phyloP scores from a whole-genome alignment of 2,888 invertebrate species.

The Antitype chi region DNA sequence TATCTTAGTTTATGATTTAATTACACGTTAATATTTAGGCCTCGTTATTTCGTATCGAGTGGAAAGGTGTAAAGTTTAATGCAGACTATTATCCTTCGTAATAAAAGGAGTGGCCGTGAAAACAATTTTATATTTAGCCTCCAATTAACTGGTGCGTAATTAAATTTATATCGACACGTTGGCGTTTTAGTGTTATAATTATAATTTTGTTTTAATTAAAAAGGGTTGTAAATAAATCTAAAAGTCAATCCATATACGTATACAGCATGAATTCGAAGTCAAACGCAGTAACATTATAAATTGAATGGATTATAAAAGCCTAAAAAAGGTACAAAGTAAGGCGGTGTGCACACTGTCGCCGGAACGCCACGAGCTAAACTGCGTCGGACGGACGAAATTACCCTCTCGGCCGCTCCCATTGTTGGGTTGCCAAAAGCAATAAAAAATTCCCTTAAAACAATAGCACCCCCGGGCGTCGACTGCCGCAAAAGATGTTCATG shows the following conservation, averaged over 20 bases:
- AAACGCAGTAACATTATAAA: conserved; percentile 68
- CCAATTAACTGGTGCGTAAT: conserved; percentile 67
- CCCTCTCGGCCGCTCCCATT: conserved; percentile 85
- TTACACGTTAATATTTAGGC: conserved; percentile 81
- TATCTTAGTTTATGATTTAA: conserved; percentile 89
- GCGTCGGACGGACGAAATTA: conserved; percentile 81
- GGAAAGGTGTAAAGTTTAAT: conserved; percentile 80
- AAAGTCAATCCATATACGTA: conserved; percentile 45
- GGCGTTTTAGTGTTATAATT: conserved; percentile 55
- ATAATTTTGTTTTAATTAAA: conserved; percentile 55
- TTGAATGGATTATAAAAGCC: conserved; percentile 70
- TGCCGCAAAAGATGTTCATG: conserved; percentile 86
- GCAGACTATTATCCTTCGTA: conserved; percentile 75
- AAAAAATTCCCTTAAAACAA: conserved; percentile 89
- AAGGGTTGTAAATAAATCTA: conserved; percentile 48
- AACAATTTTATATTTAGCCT: conserved; percentile 63
- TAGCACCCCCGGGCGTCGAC: conserved; percentile 87
- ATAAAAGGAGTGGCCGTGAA: conserved; percentile 76
- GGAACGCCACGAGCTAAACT: conserved; percentile 76
- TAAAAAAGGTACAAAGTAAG: conserved; percentile 72
- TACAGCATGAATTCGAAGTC: conserved; percentile 53
- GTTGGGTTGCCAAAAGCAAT: conserved; percentile 89
- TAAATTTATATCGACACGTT: conserved; percentile 63
- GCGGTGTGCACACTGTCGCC: conserved; percentile 75
- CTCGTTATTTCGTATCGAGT: conserved; percentile 79